phyloP scores from a whole-genome alignment of 2,888 invertebrate genomes.

The Hylaea fasciaria region DNA sequence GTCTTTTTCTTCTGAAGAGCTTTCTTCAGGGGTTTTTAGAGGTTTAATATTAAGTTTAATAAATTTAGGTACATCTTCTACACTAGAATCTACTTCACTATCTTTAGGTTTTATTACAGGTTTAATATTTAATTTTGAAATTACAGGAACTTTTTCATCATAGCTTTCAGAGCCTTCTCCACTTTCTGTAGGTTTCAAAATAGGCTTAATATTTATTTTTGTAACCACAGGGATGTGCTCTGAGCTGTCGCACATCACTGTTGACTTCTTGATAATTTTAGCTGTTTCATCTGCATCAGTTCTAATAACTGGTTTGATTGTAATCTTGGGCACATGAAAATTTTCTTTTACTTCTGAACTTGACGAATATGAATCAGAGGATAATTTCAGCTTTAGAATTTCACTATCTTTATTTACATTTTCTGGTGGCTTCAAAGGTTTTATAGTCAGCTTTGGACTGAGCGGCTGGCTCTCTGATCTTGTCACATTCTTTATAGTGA shows the following conservation, averaged over 20 bases:
- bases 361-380: slow-evolving; percentile 59
- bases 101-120: slow-evolving; percentile 80
- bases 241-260: slow-evolving; percentile 56
- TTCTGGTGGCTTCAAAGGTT: slow-evolving; percentile 75
- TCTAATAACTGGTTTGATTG: slow-evolving; percentile 81
- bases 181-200: slow-evolving; percentile 74
- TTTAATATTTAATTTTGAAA: slow-evolving; percentile 84
- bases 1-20: slow-evolving; percentile 75
- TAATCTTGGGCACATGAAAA: slow-evolving; percentile 84
- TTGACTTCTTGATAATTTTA: slow-evolving; percentile 60
- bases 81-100: slow-evolving; percentile 74
- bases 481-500: slow-evolving; percentile 74
- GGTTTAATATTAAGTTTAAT: slow-evolving; percentile 84
- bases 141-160: slow-evolving; percentile 77
- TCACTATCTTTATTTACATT: slow-evolving; percentile 54
- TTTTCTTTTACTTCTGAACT: slow-evolving; percentile 65
- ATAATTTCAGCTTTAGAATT: slow-evolving; percentile 63
- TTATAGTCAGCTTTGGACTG: slow-evolving; percentile 81
- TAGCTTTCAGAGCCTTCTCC: slow-evolving; percentile 62
- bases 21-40: slow-evolving; percentile 76
- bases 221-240: slow-evolving; percentile 76
- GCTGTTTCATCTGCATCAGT: slow-evolving; percentile 55
- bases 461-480: slow-evolving; percentile 72
- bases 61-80: slow-evolving; percentile 81
- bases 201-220: slow-evolving; percentile 78